phyloP scores from a whole-genome alignment of 2,113 vertebrate species.

The Proterorhinus semilunaris region DNA sequence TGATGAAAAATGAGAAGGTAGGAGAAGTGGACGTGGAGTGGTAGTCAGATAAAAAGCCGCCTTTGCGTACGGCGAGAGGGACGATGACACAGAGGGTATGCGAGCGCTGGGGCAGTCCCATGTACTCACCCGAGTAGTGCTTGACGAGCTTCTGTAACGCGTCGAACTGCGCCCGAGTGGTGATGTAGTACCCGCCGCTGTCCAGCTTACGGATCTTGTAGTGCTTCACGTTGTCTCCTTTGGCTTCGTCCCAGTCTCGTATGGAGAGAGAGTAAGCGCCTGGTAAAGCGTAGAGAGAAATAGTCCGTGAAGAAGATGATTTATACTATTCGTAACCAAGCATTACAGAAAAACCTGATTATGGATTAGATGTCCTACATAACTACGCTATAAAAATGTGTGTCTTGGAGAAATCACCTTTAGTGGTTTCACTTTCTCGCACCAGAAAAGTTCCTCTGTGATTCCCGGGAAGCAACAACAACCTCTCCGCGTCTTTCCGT shows the following conservation, averaged over 20 bases:
- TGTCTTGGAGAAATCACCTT: constrained; percentile 78
- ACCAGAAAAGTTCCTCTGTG: constrained; percentile 93
- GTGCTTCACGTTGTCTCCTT: constrained; percentile 98
- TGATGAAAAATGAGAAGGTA: constrained; percentile 49
- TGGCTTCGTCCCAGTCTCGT: constrained; percentile 95
- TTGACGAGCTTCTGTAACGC: constrained; percentile 95
- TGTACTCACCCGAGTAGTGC: constrained; percentile 89
- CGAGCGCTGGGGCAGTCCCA: not conserved
- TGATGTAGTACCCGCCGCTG: constrained; percentile 97
- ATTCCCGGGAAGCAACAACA: constrained; percentile 93
- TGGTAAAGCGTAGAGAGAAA: constrained; percentile 47
- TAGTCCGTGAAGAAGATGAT: not conserved
- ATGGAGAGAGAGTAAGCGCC: constrained; percentile 98
- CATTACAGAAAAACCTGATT: no score
- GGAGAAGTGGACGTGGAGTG: constrained; percentile 14
- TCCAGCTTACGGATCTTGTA: constrained; percentile 99
- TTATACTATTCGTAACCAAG: no score
- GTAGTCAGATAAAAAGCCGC: no score
- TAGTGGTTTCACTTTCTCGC: constrained; percentile 98
- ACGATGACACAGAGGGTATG: not conserved
- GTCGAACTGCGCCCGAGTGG: constrained; percentile 95
- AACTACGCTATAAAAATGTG: no score
- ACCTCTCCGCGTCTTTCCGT: constrained; percentile 94
- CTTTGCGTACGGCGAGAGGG: no score
- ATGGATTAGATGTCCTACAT: no score